Evolutionary conservation across 2,113 vertebrate genomes (phyloP).

Genomic region (Myrmophylax atrothorax): DNA sequence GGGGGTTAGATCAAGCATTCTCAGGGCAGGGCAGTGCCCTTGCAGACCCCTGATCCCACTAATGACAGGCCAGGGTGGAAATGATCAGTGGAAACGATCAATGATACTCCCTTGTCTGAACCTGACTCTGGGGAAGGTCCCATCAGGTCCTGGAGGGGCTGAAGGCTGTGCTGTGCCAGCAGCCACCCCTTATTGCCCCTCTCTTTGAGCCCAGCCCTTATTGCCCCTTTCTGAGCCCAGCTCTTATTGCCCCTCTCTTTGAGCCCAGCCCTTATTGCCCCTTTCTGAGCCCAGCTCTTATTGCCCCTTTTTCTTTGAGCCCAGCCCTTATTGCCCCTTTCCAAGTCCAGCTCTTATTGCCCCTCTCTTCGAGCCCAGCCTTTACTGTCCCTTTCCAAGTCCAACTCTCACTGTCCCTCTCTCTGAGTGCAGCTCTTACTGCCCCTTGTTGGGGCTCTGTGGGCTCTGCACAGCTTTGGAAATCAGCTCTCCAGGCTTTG

Average conservation of each 20-base stretch:
- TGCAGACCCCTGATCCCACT: neutral
- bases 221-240: neutral
- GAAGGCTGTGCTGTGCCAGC: neutral
- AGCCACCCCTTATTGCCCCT: neutral
- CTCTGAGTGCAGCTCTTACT: fast-evolving
- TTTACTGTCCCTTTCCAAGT: fast-evolving
- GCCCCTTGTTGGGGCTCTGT: neutral
- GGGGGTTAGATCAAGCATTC: neutral
- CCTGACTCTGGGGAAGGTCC: neutral
- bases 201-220: neutral
- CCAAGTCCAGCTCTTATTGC: neutral
- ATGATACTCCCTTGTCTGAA: neutral
- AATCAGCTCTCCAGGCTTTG: neutral
- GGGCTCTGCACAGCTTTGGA: neutral
- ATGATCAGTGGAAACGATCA: fast-evolving
- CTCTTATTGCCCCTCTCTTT: neutral
- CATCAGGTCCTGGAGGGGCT: fast-evolving
- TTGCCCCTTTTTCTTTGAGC: fast-evolving
- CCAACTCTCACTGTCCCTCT: neutral
- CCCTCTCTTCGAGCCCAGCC: neutral
- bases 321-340: fast-evolving
- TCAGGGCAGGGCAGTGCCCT: neutral
- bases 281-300: too few species aligned
- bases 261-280: fast-evolving
- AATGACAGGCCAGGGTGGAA: neutral